Evolutionary conservation across 2,888 invertebrate species (phyloP), one percentile per base, ranked within the genome.

Genomic region (Psylliodes chrysocephalus): DNA sequence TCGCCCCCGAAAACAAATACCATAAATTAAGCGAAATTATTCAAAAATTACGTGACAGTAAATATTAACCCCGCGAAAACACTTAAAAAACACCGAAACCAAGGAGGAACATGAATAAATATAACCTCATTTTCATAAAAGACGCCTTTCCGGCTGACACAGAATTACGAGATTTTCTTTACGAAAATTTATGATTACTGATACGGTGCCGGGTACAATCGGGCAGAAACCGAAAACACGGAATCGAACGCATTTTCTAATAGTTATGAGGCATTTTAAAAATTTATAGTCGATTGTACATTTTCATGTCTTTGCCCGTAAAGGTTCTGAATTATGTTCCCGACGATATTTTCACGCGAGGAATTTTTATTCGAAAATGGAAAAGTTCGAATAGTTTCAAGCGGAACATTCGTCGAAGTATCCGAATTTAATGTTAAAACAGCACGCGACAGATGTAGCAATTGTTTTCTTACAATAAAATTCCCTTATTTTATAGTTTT

Each of bases 71-170:
- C 46, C 44, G 60, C n/a, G 19, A 61, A 61, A 60, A 64, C 64
- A 64, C 64, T 61, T 61, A 55, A 60, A 60, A 60, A 49, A 64
- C 60, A 53, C 60, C 56, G 40, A 60, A 60, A 38, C 51, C 49
- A 54, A 19, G 30, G 54, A 60, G n/a, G n/a, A 64, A 53, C 40
- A 54, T 54, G 53, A 65, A 66, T 68, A 68, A 68, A 68, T 66
- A 59, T 60, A 54, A 64, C 60, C 68, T 60, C 51, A 68, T 65
- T 68, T 64, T 66, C 64, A 66, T 68, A 64, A 66, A 67, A 51
- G 62, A 63, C 64, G 61, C 64, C 59, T 61, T 68, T 66, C 60
- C 49, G 52, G 59, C 56, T 59, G 64, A 59, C 63, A 57, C 60
- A 64, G 30, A 55, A 44, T n/a, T 42, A 30, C 14, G 22, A 52